Conservation (phyloP, 1,140 invertebrate genomes). For the Leptopilina boulardi region DNA sequence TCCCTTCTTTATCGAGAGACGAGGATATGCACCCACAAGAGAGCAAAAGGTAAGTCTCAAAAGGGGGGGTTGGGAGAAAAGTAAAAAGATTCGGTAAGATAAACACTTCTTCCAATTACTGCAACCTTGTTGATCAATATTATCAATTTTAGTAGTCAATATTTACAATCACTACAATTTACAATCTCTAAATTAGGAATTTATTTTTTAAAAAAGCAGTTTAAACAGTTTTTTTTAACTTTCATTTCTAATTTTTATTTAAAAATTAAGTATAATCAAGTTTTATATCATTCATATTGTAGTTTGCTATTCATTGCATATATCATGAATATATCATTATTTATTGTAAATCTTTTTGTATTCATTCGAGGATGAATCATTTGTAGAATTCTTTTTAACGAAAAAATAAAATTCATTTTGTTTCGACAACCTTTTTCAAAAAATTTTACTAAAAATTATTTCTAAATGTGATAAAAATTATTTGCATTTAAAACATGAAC, state of each 20-base stretch:
- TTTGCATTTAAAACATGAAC: no score
- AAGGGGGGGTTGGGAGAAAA: conserved; percentile 52
- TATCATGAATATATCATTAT: background rate
- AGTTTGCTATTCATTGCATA: conserved; percentile 8
- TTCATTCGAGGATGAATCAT: background rate
- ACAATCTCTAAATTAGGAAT: background rate
- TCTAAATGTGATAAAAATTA: no score
- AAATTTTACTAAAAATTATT: no score
- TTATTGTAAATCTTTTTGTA: background rate
- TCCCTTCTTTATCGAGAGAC: conserved; percentile 86
- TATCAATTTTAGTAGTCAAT: background rate
- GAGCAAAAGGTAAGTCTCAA: conserved; percentile 86
- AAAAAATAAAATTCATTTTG: background rate
- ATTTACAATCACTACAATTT: conserved; percentile 3
- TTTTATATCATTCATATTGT: conserved; percentile 14
- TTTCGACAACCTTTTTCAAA: no score
- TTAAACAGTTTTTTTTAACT: background rate
- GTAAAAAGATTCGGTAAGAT: conserved; percentile 57
- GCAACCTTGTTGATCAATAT: background rate
- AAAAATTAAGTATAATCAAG: background rate
- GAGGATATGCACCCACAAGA: conserved; percentile 83
- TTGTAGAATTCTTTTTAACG: background rate
- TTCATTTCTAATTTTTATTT: background rate
- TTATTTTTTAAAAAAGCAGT: background rate
- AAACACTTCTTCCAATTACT: conserved; percentile 34